Conservation (phyloP, 2,888 invertebrate genomes). For the Cantharis lateralis region DNA sequence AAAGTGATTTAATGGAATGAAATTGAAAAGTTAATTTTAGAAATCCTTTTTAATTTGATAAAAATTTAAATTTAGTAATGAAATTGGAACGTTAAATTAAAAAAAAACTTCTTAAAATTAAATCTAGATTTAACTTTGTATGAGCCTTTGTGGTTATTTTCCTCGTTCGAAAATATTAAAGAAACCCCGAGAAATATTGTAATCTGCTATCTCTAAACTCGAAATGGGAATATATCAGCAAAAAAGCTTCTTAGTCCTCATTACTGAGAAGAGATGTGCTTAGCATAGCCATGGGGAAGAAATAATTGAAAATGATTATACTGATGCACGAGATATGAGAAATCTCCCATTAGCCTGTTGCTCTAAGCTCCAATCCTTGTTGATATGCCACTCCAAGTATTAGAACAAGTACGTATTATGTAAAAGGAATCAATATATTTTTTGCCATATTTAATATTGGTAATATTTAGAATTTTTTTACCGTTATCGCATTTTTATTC, state of each 20-base stretch:
- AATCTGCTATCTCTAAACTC: background rate
- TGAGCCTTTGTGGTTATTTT: background rate
- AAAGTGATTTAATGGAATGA: background rate
- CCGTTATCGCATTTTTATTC: background rate
- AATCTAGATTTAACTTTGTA: background rate
- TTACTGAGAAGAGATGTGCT: background rate
- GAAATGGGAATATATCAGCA: background rate
- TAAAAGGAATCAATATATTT: background rate
- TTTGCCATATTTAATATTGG: background rate
- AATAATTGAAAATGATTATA: background rate
- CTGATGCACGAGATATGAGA: background rate
- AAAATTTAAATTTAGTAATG: background rate
- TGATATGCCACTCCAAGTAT: background rate
- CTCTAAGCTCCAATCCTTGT: background rate
- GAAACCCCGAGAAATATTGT: background rate
- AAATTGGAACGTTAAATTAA: background rate
- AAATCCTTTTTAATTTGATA: background rate
- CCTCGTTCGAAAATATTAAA: background rate
- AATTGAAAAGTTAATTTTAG: background rate
- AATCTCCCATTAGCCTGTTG: background rate
- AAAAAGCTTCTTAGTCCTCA: background rate
- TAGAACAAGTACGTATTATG: background rate
- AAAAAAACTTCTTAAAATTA: background rate
- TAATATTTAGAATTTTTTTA: background rate
- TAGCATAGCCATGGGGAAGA: background rate